Percentiles rank a stretch among this genome's conserved stretches.
These are phyloP conservation scores for Antrozous pallidus DNA, from an alignment of 2,797 vertebrate genomes.

Conservation along the genomic window DNA sequence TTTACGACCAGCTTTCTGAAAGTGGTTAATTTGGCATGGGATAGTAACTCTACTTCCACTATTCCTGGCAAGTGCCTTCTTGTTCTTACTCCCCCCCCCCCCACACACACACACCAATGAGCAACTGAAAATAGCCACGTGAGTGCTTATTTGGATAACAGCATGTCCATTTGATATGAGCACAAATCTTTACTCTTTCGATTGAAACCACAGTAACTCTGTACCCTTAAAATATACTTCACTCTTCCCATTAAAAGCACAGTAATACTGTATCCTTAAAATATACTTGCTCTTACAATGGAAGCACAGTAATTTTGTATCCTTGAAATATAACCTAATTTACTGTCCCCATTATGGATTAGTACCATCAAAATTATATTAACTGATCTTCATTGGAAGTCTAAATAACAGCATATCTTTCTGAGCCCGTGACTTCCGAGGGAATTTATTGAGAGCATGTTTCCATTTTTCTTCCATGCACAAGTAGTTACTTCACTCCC, in stretches of 20 bases:
- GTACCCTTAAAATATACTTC: slow-evolving; percentile 40
- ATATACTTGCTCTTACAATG: not conserved
- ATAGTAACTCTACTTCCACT: not conserved
- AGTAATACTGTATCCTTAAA: not conserved
- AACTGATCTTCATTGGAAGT: slow-evolving; percentile 70
- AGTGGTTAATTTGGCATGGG: not conserved
- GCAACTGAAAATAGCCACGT: slow-evolving; percentile 11
- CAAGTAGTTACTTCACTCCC: slow-evolving; percentile 64
- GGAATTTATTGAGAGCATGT: slow-evolving; percentile 67
- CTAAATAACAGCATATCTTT: slow-evolving; percentile 68
- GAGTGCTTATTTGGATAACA: slow-evolving; percentile 33
- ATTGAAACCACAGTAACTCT: not conserved
- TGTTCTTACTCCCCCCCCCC: not conserved
- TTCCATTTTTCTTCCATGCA: slow-evolving; percentile 70
- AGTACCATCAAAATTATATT: slow-evolving; percentile 73
- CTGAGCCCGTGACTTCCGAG: slow-evolving; percentile 34
- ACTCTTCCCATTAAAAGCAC: not conserved
- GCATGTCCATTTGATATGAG: not conserved
- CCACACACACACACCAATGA: slow-evolving; percentile 24
- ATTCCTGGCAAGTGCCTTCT: not conserved
- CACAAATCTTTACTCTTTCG: slow-evolving; percentile 16
- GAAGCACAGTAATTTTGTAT: slow-evolving; percentile 42
- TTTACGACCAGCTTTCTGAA: slow-evolving; percentile 49
- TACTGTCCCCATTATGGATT: slow-evolving; percentile 77
- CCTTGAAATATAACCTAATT: slow-evolving; percentile 71